These are phyloP conservation scores for Laspeyria flexula DNA, from an alignment of 2,888 invertebrate genomes.

Conservation along the genomic window DNA sequence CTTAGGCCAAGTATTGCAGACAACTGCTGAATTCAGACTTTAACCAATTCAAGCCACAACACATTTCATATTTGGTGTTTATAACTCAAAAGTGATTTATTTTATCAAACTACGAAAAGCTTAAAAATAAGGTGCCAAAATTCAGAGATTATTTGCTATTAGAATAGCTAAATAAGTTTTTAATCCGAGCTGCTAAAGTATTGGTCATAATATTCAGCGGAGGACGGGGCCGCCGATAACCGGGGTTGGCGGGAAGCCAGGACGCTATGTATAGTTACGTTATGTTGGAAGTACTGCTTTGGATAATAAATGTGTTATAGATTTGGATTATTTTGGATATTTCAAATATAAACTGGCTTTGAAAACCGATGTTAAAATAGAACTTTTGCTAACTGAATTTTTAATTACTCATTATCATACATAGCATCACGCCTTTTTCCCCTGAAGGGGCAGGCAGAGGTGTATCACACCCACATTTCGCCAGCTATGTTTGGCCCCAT, in stretches of 20 bases:
- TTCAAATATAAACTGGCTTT: background rate
- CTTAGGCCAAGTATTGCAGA: no score
- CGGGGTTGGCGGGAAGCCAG: slow-evolving; percentile 40
- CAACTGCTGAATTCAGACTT: no score
- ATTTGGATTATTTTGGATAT: background rate
- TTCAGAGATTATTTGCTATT: slow-evolving; percentile 25
- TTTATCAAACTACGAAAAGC: background rate
- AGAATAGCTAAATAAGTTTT: slow-evolving; percentile 48
- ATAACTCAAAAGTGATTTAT: no score
- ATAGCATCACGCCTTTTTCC: no score
- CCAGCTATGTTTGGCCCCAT: no score
- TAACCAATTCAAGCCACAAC: no score
- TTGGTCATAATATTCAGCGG: slow-evolving; percentile 46
- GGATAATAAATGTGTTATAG: slow-evolving; percentile 4
- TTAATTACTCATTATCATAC: no score
- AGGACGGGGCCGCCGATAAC: slow-evolving; percentile 41
- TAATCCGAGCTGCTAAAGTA: slow-evolving; percentile 48
- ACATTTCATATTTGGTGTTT: no score
- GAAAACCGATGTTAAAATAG: no score
- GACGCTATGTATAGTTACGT: slow-evolving; percentile 32
- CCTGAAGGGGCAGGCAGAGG: no score
- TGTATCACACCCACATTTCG: no score
- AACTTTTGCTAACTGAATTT: no score
- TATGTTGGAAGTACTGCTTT: slow-evolving; percentile 16
- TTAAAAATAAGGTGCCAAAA: slow-evolving; percentile 20